These are phyloP conservation scores for Cephus rjabovi DNA, from an alignment of 2,888 invertebrate genomes.

Conservation along the genomic window DNA sequence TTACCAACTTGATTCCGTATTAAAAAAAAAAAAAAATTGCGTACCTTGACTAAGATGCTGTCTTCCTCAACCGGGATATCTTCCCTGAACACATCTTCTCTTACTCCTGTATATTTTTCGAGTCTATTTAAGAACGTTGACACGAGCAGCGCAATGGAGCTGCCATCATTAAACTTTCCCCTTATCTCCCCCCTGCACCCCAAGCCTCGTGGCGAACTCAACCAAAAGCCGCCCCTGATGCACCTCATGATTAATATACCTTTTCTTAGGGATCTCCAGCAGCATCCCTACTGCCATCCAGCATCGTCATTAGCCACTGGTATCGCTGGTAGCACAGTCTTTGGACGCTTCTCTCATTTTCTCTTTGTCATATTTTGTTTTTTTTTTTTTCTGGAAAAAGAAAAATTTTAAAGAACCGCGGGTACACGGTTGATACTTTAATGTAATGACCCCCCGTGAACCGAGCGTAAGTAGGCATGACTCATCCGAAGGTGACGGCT, in stretches of 20 bases:
- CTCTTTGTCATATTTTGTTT: not conserved
- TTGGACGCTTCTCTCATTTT: not conserved
- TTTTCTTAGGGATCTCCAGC: not conserved
- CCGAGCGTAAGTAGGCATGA: conserved; percentile 31
- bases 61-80: not conserved
- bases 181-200: no score
- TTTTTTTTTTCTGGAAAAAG: not conserved
- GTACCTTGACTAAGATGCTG: not conserved
- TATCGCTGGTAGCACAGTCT: not conserved
- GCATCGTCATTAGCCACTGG: not conserved
- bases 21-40: not conserved
- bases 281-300: not conserved
- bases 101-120: not conserved
- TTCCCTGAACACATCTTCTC: not conserved
- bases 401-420: not conserved
- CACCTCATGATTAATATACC: not conserved
- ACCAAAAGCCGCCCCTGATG: not conserved
- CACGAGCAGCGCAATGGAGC: not conserved
- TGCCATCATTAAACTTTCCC: not conserved
- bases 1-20: not conserved
- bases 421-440: not conserved
- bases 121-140: not conserved
- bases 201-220: no score
- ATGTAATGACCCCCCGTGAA: conserved; percentile 22
- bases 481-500: conserved; percentile 32